Evolutionary conservation across 2,888 invertebrate species (phyloP), one percentile per base, ranked within the genome.

Genomic region (Drosophila cognata): DNA sequence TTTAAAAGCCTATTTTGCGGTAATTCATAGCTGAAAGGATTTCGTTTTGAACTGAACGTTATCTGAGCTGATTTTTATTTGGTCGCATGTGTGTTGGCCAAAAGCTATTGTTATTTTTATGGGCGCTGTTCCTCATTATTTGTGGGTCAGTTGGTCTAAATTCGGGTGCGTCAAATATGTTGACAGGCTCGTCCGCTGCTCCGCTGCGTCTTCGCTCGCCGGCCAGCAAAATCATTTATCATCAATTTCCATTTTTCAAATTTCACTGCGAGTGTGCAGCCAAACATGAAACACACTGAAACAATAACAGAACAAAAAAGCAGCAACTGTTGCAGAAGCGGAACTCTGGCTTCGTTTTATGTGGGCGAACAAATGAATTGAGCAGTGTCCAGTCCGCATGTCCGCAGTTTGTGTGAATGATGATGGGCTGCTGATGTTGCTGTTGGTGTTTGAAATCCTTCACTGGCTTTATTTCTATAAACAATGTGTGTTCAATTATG

Each of bases 161-260:
- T 74, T 82, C 77, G 74, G 85, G 79, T 81, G 84, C 79, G 81
- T 83, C 81, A 81, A 84, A 79, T 71, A 79, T 78, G 89, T 83
- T 89, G 90, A 88, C 90, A 90, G 88, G 81, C 74, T 69, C 55
- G 75, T 84, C 80, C 63, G 57, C 52, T 64, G 69, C 76, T 60
- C 62, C 62, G 60, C 56, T 67, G 56, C 58, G 28, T 33, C 29
- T 63, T 73, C 71, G 79, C 65, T 74, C 76, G 77, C 79, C 81
- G 84, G 82, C 82, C 87, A 82, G 78, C 83, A 87, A 81, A 79
- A 85, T 82, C 90, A 90, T 90, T 90, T 91, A 91, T 90, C 90
- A 90, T 90, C 89, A 90, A 91, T 90, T 90, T 89, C 87, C 89
- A 90, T 91, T 90, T 90, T 90, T 90, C 90, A 90, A 90, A 89